Conservation (phyloP, 1,140 invertebrate species). For the Battus philenor region DNA sequence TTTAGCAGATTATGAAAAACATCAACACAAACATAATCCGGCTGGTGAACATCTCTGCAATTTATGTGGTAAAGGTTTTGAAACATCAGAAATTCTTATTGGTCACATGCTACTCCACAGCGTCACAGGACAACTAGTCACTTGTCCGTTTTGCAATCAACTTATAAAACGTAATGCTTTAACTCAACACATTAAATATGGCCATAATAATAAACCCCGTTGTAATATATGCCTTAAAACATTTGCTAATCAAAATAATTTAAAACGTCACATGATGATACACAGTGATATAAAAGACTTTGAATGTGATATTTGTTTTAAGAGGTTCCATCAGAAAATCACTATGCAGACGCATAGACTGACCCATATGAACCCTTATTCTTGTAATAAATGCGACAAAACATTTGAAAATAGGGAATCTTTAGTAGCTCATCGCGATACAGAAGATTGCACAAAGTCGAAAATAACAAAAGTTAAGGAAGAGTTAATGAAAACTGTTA, state of each 20-base stretch:
- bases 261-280: conserved; percentile 79
- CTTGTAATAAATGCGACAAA: conserved; percentile 55
- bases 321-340: conserved; percentile 69
- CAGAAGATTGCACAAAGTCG: conserved; percentile 45
- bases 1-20: conserved; percentile 56
- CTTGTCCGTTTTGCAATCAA: conserved; percentile 72
- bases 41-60: conserved; percentile 64
- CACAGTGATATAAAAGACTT: conserved; percentile 77
- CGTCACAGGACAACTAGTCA: conserved; percentile 44
- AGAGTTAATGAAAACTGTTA: conserved; percentile 57
- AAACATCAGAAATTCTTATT: conserved; percentile 80
- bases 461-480: conserved; percentile 50
- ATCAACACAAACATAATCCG: conserved; percentile 63
- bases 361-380: conserved; percentile 55
- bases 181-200: conserved; percentile 73
- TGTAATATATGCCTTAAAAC: conserved; percentile 77
- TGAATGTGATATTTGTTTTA: conserved; percentile 68
- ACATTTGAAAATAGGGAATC: conserved; percentile 48
- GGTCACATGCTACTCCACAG: conserved; percentile 80
- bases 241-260: conserved; percentile 77
- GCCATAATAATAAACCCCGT: conserved; percentile 69
- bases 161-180: conserved; percentile 62
- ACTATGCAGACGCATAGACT: conserved; percentile 71
- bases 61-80: conserved; percentile 75
- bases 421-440: conserved; percentile 44